phyloP scores from a whole-genome alignment of 2,113 vertebrate species.

The Synodontis membranacea region DNA sequence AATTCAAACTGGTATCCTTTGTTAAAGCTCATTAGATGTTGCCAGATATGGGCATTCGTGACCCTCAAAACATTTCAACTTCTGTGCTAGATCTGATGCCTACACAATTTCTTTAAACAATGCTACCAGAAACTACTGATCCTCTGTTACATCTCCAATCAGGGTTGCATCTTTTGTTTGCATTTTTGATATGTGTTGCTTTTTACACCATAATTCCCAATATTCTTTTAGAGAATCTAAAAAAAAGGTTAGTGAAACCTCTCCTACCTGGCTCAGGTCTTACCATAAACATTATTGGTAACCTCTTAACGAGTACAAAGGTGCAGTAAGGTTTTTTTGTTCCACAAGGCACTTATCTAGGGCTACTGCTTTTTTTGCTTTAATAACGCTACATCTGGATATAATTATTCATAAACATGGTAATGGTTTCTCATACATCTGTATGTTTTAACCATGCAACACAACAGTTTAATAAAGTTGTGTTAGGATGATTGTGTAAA shows the following conservation, averaged over 20 bases:
- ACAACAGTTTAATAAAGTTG: background rate
- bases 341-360: background rate
- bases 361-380: background rate
- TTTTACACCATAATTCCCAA: background rate
- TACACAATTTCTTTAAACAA: background rate
- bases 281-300: background rate
- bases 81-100: background rate
- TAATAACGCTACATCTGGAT: background rate
- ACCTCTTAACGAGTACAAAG: background rate
- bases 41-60: background rate
- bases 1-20: background rate
- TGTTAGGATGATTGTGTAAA: background rate
- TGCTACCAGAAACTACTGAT: background rate
- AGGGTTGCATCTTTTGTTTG: background rate
- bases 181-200: background rate
- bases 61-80: background rate
- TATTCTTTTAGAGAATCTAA: background rate
- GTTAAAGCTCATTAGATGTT: background rate
- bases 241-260: background rate
- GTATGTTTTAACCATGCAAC: background rate
- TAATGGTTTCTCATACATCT: background rate
- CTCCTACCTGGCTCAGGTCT: background rate
- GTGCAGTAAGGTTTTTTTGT: background rate
- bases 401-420: background rate
- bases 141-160: background rate